Evolutionary conservation across 2,797 vertebrate species (phyloP), one percentile per base, ranked within the genome.

Genomic region (Lagocephalus sceleratus): DNA sequence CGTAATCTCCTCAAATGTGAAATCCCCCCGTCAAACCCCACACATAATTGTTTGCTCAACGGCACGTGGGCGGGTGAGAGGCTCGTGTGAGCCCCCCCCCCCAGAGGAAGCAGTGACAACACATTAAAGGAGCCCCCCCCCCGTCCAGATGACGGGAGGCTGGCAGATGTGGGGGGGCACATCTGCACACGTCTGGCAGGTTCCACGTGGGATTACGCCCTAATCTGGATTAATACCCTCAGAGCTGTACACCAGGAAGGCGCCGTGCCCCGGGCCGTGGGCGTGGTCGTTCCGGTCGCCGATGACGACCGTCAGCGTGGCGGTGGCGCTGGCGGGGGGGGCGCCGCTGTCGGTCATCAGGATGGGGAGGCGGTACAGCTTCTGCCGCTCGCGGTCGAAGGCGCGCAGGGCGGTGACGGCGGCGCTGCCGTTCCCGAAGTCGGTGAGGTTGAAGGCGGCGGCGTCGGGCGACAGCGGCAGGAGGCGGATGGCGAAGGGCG

Each of bases 231-330:
- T n/a, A n/a, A n/a, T n/a, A 95, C 94, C 94, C 25, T 93, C 85
- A 16, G 91, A 92, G 55, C 88, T 90, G 88, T 94, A 95, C 57
- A 96, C 88, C 44, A 93, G 89, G 60, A 91, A 93, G 56, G 92
- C 79, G 51, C 89, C 86, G 79, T 92, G 89, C 62, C 94, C 94
- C 11, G 93, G 75, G 9, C 83, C 73, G 77, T 95, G 94, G 0
- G 94, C 90, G 68, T 96, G 94, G 73, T 96, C 94, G 2, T 96
- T 96, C 38, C 86, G 87, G 83, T 96, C 94, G 0, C 94, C 94
- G 0, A 95, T 91, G 49, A 89, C 76, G 6, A 96, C 86, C 0
- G 92, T 95, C 47, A 96, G 76, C 0, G 91, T 96, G 80, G 78
- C 86, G 60, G 94, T 95, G 68, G 93, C 92, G 80, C 92, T 94